These are phyloP conservation scores for Chelonus insularis DNA, from an alignment of 1,140 invertebrate species.

Conservation along the genomic window DNA sequence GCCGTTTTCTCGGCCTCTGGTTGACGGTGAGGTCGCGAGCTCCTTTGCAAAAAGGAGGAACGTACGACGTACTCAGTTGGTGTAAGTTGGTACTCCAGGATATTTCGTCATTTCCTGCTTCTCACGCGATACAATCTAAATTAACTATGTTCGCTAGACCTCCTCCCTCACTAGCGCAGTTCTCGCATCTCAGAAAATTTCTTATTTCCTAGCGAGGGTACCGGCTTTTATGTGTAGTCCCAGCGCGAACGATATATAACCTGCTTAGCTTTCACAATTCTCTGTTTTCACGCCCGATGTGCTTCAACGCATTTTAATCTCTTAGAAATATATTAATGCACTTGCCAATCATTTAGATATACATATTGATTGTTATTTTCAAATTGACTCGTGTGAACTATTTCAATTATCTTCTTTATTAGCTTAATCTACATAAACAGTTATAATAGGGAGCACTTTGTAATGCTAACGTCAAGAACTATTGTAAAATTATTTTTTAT, in stretches of 20 bases:
- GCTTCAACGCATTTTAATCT: constrained; percentile 6
- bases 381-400: too few relatives aligned
- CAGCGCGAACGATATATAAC: not conserved
- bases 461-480: too few relatives aligned
- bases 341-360: constrained; percentile 1
- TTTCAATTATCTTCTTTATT: too few relatives aligned
- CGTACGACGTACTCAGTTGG: constrained; percentile 25
- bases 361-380: too few relatives aligned
- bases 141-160: constrained; percentile 61
- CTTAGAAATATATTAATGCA: not conserved
- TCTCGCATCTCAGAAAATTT: constrained; percentile 49
- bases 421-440: too few relatives aligned
- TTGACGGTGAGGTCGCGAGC: constrained; percentile 31
- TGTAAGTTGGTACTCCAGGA: constrained; percentile 60
- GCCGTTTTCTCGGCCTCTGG: constrained; percentile 8
- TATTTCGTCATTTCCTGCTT: constrained; percentile 63
- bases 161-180: constrained; percentile 41
- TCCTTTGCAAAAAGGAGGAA: constrained; percentile 3
- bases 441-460: too few relatives aligned
- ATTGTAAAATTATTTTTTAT: too few relatives aligned
- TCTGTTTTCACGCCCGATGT: not conserved
- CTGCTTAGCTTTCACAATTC: constrained; percentile 18
- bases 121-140: constrained; percentile 63
- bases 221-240: constrained; percentile 23
- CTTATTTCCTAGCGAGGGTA: constrained; percentile 53